phyloP scores from a whole-genome alignment of 2,797 vertebrate genomes.

The Capromys pilorides region DNA sequence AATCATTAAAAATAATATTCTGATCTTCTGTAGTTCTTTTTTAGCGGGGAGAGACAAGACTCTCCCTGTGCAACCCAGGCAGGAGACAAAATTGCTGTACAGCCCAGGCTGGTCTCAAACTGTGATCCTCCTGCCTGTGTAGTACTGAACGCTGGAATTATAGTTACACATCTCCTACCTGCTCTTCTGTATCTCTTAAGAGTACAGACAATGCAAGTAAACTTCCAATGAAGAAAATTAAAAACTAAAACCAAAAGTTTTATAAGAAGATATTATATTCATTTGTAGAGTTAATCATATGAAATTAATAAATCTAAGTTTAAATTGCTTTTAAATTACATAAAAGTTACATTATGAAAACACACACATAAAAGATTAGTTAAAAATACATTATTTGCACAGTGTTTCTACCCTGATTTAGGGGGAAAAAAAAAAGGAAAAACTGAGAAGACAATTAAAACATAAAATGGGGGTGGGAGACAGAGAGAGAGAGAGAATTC shows the following conservation, averaged over 20 bases:
- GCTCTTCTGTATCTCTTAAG: neutral
- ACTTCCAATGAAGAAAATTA: conserved; percentile 56
- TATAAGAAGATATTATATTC: conserved; percentile 32
- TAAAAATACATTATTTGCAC: conserved; percentile 48
- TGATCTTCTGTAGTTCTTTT: neutral
- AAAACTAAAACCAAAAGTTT: conserved; percentile 36
- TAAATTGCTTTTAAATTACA: conserved; percentile 35
- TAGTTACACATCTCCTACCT: neutral
- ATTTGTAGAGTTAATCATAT: conserved; percentile 35
- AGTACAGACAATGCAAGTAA: conserved; percentile 51
- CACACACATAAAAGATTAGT: neutral
- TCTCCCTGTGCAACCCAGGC: neutral
- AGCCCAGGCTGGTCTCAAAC: neutral
- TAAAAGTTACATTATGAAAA: conserved; percentile 39
- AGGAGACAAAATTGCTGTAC: neutral
- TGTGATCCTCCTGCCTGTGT: neutral
- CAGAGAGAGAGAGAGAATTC: no score
- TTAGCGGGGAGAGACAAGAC: neutral
- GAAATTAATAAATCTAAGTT: conserved; percentile 52
- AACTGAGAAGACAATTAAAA: neutral
- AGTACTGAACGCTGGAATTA: neutral
- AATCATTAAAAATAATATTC: conserved; percentile 39
- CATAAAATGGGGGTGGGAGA: neutral
- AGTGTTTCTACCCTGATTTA: neutral
- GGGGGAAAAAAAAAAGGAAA: conserved; percentile 9